A percentile compares a stretch with the other conserved stretches of the same genome.
Evolutionary conservation across 2,888 invertebrate species (phyloP).

Genomic region (Xanthorhoe designata): DNA sequence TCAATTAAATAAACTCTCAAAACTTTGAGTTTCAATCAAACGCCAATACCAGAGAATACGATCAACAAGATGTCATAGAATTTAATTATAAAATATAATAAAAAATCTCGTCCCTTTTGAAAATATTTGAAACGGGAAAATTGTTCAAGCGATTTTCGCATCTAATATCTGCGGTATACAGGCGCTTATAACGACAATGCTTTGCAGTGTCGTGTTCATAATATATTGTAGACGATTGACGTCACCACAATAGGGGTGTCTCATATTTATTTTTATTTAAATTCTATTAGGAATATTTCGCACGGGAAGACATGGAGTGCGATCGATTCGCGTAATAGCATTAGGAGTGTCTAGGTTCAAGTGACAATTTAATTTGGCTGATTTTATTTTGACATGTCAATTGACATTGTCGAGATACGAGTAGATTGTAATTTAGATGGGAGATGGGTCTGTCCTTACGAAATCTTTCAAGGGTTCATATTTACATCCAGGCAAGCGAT

Average conservation of each 20-base stretch:
- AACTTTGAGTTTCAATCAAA: conserved; percentile 69
- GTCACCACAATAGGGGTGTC: conserved; percentile 77
- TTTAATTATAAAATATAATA: conserved; percentile 85
- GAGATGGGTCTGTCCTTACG: background rate
- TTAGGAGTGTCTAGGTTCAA: conserved; percentile 59
- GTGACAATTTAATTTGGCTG: conserved; percentile 64
- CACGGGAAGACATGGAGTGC: conserved; percentile 71
- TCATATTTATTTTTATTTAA: conserved; percentile 74
- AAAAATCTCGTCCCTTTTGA: conserved; percentile 77
- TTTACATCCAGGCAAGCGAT: background rate
- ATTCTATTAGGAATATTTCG: conserved; percentile 73
- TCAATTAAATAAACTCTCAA: conserved; percentile 68
- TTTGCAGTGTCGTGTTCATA: conserved; percentile 53
- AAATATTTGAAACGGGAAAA: conserved; percentile 46
- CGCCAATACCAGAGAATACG: conserved; percentile 80
- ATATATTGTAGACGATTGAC: conserved; percentile 81
- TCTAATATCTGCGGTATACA: conserved; percentile 56
- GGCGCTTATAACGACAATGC: conserved; percentile 43
- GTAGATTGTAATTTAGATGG: conserved; percentile 23
- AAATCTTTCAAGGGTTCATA: background rate
- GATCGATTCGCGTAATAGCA: conserved; percentile 65
- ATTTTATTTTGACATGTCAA: conserved; percentile 44
- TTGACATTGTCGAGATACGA: conserved; percentile 22
- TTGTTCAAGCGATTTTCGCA: conserved; percentile 61
- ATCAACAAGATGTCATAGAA: conserved; percentile 80